These are phyloP conservation scores for Tiliacea aurago DNA, from an alignment of 2,888 invertebrate genomes.

Conservation along the genomic window DNA sequence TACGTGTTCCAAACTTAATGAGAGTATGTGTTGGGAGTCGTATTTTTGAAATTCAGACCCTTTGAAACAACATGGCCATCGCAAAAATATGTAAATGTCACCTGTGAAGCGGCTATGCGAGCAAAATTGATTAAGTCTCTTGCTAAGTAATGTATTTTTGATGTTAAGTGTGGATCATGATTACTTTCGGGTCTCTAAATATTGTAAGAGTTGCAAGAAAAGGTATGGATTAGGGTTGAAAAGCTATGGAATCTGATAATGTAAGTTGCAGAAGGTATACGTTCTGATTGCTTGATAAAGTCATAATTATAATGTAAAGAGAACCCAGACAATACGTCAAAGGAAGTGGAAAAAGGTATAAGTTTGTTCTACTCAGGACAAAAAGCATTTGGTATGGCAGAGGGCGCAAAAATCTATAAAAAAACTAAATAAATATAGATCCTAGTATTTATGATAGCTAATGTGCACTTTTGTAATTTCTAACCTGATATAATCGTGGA, in stretches of 20 bases:
- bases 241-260: neutral
- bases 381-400: neutral
- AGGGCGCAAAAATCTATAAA: neutral
- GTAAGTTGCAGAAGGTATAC: neutral
- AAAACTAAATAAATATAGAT: neutral
- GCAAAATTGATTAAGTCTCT: slow-evolving; percentile 73
- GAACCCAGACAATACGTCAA: neutral
- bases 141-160: slow-evolving; percentile 67
- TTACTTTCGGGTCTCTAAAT: slow-evolving; percentile 41
- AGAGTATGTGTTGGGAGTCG: slow-evolving; percentile 81
- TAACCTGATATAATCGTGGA: neutral
- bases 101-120: slow-evolving; percentile 75
- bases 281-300: neutral
- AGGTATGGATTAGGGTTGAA: neutral
- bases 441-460: neutral
- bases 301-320: neutral
- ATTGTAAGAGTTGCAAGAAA: slow-evolving; percentile 10
- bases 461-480: neutral
- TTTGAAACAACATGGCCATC: slow-evolving; percentile 84
- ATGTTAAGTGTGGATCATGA: slow-evolving; percentile 52
- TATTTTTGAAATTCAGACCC: slow-evolving; percentile 88
- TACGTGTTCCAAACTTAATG: slow-evolving; percentile 89
- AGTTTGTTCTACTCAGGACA: neutral
- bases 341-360: neutral
- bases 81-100: slow-evolving; percentile 88